Conservation (phyloP, 2,113 vertebrate species). For the Neofelis nebulosa region DNA sequence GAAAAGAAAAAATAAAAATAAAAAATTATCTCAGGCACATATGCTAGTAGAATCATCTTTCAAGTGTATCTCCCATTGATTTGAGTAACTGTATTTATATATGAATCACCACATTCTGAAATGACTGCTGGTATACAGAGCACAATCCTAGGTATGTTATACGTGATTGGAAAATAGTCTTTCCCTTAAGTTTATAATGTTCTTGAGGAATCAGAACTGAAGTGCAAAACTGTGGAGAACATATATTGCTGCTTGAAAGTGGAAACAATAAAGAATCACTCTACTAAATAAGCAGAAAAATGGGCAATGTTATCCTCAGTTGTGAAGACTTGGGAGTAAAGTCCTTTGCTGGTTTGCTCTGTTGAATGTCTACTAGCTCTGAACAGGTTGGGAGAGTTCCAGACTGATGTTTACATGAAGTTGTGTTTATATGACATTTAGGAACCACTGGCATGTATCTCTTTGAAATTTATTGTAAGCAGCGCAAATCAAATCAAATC, state of each 20-base stretch:
- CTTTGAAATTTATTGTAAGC: constrained; percentile 66
- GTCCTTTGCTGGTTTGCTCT: constrained; percentile 11
- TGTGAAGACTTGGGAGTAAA: not conserved
- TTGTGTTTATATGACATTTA: constrained; percentile 56
- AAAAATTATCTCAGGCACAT: not conserved
- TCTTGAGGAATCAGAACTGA: not conserved
- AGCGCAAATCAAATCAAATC: constrained; percentile 59
- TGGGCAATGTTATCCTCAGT: not conserved
- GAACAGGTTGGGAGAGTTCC: not conserved
- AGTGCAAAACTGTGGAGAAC: not conserved
- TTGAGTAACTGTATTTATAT: constrained; percentile 23
- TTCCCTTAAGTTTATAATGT: not conserved
- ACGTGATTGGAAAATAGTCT: not conserved
- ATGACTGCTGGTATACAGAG: not conserved
- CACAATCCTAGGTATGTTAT: not conserved
- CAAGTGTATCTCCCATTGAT: not conserved
- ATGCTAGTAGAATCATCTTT: constrained; percentile 18
- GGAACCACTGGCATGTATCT: constrained; percentile 41
- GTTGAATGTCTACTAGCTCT: not conserved
- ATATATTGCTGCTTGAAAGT: not conserved
- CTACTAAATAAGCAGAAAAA: not conserved
- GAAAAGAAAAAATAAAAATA: no score
- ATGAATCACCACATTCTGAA: not conserved
- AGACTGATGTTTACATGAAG: constrained; percentile 45
- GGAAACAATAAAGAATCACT: not conserved